These are phyloP conservation scores for Chrysotoxum bicinctum DNA, from an alignment of 2,888 invertebrate species.

Conservation along the genomic window DNA sequence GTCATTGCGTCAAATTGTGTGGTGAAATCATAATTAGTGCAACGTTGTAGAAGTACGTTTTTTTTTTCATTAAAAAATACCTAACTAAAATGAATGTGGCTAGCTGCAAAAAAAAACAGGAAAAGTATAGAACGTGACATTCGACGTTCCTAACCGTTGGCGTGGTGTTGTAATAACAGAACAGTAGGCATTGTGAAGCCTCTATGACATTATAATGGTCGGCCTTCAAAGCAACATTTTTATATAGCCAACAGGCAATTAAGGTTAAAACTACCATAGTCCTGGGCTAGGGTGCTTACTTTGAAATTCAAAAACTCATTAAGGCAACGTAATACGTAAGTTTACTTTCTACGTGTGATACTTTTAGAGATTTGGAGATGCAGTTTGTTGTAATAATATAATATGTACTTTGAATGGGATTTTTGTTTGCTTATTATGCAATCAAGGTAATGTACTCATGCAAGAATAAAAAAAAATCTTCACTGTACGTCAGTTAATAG, in stretches of 20 bases:
- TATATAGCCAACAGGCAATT: constrained; percentile 22
- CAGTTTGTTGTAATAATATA: constrained; percentile 1
- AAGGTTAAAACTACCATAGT: not conserved
- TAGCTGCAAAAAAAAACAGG: not conserved
- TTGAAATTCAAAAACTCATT: constrained; percentile 34
- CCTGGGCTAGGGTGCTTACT: not conserved
- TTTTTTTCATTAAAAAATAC: not conserved
- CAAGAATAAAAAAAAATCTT: too few relatives aligned
- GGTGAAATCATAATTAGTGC: constrained; percentile 52
- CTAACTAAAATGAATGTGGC: constrained; percentile 9
- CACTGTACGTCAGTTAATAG: too few relatives aligned
- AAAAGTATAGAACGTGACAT: constrained; percentile 45
- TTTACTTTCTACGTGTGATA: not conserved
- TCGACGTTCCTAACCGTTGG: constrained; percentile 10
- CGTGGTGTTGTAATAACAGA: constrained; percentile 1
- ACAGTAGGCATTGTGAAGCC: not conserved
- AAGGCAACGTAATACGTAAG: constrained; percentile 1
- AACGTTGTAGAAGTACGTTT: constrained; percentile 7
- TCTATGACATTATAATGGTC: not conserved
- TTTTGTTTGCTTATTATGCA: not conserved
- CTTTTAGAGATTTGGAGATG: constrained; percentile 6
- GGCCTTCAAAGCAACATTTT: constrained; percentile 18
- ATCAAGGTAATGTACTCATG: not conserved
- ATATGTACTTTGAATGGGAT: not conserved
- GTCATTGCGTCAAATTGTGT: constrained; percentile 23